phyloP scores from a whole-genome alignment of 2,888 invertebrate genomes.

The Tromatobia lineatoria region DNA sequence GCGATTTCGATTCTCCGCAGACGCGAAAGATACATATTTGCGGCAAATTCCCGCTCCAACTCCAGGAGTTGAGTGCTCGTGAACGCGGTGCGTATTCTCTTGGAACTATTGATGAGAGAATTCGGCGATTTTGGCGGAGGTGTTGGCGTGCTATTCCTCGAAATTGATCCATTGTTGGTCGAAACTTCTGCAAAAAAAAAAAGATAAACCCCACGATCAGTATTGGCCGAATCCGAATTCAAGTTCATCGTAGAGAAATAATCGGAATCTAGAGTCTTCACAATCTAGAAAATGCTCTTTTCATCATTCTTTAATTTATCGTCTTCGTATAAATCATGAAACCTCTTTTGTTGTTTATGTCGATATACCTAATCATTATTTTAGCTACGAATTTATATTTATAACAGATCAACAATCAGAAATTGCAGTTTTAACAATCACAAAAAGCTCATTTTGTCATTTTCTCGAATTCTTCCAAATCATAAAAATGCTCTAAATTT shows the following conservation, averaged over 20 bases:
- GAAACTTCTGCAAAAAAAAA: conserved; percentile 77
- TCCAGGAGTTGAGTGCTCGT: conserved; percentile 95
- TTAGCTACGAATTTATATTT: no score
- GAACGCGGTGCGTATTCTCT: conserved; percentile 96
- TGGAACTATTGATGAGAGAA: conserved; percentile 88
- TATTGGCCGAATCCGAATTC: background rate
- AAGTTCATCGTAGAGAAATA: background rate
- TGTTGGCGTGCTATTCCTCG: conserved; percentile 82
- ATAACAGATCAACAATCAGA: no score
- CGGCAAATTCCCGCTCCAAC: conserved; percentile 91
- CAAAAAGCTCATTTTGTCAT: no score
- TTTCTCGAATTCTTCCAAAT: no score
- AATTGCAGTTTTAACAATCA: no score
- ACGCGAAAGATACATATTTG: conserved; percentile 96
- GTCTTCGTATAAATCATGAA: no score
- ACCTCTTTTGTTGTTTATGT: no score
- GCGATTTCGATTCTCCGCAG: conserved; percentile 97
- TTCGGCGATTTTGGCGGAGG: conserved; percentile 86
- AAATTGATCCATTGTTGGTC: conserved; percentile 85
- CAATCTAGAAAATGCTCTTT: background rate
- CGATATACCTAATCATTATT: no score
- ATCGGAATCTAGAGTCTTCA: background rate
- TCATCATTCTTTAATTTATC: background rate
- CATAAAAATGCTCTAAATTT: no score
- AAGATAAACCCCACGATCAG: background rate